Evolutionary conservation across 2,888 invertebrate species (phyloP).

Genomic region (Dynastes grantii): DNA sequence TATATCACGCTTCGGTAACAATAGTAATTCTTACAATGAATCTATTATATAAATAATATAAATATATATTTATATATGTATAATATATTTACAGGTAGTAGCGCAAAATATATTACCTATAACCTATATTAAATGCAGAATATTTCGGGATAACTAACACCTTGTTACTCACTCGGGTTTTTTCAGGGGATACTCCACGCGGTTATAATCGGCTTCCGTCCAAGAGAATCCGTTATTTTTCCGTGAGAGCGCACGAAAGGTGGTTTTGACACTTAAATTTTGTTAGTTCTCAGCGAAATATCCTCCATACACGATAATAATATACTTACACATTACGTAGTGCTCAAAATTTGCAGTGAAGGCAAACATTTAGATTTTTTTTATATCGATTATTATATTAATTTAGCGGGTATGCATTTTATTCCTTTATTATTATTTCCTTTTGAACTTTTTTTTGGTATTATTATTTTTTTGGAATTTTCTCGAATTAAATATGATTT

Average conservation of each 20-base stretch:
- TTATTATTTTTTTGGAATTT: too few species aligned
- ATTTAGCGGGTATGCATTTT: neutral
- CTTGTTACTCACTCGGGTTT: too few species aligned
- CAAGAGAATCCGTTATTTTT: too few species aligned
- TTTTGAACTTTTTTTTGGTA: too few species aligned
- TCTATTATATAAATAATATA: slow-evolving; percentile 27
- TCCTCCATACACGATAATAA: neutral
- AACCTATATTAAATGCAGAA: too few species aligned
- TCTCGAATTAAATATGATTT: too few species aligned
- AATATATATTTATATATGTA: slow-evolving; percentile 12
- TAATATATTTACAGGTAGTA: slow-evolving; percentile 19
- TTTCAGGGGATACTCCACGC: too few species aligned
- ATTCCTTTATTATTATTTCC: too few species aligned
- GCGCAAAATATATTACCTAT: slow-evolving; percentile 26
- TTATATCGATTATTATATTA: slow-evolving; percentile 38
- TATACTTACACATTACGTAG: slow-evolving; percentile 60
- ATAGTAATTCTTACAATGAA: slow-evolving; percentile 21
- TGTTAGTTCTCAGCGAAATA: neutral
- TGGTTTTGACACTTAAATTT: neutral
- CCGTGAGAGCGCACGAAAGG: too few species aligned
- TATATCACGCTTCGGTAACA: slow-evolving; percentile 48
- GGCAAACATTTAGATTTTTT: slow-evolving; percentile 64
- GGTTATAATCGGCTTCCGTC: too few species aligned
- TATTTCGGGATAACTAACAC: too few species aligned
- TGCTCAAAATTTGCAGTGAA: slow-evolving; percentile 68